These are phyloP conservation scores for Mustela nigripes DNA, from an alignment of 2,113 vertebrate species.

Conservation along the genomic window DNA sequence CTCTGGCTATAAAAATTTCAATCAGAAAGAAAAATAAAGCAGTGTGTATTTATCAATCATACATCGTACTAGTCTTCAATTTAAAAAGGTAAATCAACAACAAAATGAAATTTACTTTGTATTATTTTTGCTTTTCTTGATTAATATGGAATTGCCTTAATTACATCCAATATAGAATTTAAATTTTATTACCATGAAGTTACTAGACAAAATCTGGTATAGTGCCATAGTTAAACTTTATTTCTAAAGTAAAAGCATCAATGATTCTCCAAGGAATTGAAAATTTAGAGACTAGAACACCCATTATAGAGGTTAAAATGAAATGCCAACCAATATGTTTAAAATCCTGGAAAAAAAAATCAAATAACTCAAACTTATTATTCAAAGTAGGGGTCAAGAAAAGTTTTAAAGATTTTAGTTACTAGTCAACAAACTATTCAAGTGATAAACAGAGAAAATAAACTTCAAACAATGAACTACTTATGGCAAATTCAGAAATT, in stretches of 20 bases:
- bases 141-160: constrained; percentile 58
- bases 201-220: neutral
- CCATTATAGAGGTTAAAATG: constrained; percentile 23
- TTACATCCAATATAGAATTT: constrained; percentile 39
- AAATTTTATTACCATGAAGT: constrained; percentile 40
- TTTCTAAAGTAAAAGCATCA: constrained; percentile 47
- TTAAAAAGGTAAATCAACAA: constrained; percentile 47
- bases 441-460: constrained; percentile 49
- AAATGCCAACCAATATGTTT: neutral
- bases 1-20: constrained; percentile 67
- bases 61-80: constrained; percentile 43
- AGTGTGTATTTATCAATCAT: neutral
- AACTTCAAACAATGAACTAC: constrained; percentile 10
- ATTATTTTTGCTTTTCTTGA: constrained; percentile 44
- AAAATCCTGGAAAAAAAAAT: constrained; percentile 15
- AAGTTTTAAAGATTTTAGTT: constrained; percentile 17
- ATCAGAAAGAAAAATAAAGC: constrained; percentile 45
- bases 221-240: constrained; percentile 2
- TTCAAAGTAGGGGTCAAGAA: constrained; percentile 25
- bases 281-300: constrained; percentile 34
- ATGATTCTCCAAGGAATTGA: constrained; percentile 46
- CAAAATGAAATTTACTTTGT: constrained; percentile 46
- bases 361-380: constrained; percentile 15
- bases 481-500: constrained; percentile 34
- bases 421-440: constrained; percentile 49